Evolutionary conservation across 2,797 vertebrate species (phyloP), one percentile per base, ranked within the genome.

Genomic region (Enteromius mattozi): DNA sequence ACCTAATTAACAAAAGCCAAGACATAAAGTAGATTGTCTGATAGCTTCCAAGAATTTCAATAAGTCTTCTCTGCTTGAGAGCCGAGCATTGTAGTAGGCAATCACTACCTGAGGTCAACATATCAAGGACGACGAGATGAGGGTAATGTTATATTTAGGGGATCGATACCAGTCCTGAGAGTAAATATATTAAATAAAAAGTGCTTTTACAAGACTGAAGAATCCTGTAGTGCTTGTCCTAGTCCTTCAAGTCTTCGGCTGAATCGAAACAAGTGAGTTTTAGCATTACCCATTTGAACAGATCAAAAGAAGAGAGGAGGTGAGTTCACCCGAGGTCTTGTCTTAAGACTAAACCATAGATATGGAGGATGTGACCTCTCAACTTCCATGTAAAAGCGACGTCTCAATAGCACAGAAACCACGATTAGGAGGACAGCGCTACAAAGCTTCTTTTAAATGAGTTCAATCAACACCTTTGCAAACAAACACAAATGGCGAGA

Each of bases 71-170:
- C 37, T 77, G 30, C 75, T 82, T 49, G 30, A 40, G 78, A 84
- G 10, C n/a, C 37, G 33, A 78, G 70, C 69, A 79, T 87, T 86
- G 79, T 81, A 66, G 72, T n/a, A 85, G 79, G 66, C 82, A 74
- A 87, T 82, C 33, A 69, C 76, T 68, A 85, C 47, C 59, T 54
- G 80, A 82, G 84, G 85, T 87, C 82, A 86, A 78, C 82, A 81
- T 69, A 69, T 74, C 70, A 87, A 88, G 82, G 84, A 87, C 78
- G 42, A 83, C 69, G 69, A 72, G 83, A 80, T 78, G 85, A 89
- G 86, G 80, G 82, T 86, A 86, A 86, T 87, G 88, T 87, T 89
- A 87, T 85, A 87, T 86, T 85, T 85, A 89, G 47, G 51, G 71
- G 81, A 89, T 87, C 86, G 70, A 87, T 89, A 86, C 80, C 80